Evolutionary conservation across 2,113 vertebrate genomes (phyloP).

Genomic region (Pycnonotus jocosus): DNA sequence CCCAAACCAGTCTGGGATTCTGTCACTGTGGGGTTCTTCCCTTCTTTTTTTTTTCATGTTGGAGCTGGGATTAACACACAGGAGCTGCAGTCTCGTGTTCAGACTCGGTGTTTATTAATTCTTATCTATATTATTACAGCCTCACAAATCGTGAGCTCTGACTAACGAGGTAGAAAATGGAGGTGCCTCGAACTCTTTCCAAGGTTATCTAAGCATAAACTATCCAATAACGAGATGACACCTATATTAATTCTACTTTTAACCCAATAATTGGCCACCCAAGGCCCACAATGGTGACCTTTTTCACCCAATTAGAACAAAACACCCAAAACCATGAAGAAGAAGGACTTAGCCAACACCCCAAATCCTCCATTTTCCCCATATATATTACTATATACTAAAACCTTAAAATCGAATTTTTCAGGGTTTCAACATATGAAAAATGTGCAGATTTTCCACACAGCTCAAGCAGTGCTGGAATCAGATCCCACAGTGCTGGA

Average conservation of each 20-base stretch:
- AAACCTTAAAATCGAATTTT: not conserved
- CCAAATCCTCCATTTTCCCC: not conserved
- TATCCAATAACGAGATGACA: not conserved
- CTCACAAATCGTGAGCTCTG: not conserved
- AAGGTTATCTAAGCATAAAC: not conserved
- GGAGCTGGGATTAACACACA: not conserved
- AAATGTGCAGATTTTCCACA: fast-evolving
- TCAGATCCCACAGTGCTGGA: not conserved
- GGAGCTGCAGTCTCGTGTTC: not conserved
- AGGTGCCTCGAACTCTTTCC: not conserved
- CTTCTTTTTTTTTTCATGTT: not conserved
- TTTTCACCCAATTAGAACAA: not conserved
- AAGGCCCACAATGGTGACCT: not conserved
- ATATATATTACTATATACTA: not conserved
- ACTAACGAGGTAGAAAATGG: not conserved
- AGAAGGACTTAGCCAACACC: not conserved
- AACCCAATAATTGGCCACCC: not conserved
- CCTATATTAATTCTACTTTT: not conserved
- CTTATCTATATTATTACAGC: not conserved
- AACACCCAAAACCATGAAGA: not conserved
- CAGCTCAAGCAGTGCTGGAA: not conserved
- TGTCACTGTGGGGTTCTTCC: not conserved
- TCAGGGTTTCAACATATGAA: not conserved
- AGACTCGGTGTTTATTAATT: not conserved
- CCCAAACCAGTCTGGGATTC: not conserved